Conservation (phyloP, 2,888 invertebrate genomes). For the Watsonalla cultraria region DNA sequence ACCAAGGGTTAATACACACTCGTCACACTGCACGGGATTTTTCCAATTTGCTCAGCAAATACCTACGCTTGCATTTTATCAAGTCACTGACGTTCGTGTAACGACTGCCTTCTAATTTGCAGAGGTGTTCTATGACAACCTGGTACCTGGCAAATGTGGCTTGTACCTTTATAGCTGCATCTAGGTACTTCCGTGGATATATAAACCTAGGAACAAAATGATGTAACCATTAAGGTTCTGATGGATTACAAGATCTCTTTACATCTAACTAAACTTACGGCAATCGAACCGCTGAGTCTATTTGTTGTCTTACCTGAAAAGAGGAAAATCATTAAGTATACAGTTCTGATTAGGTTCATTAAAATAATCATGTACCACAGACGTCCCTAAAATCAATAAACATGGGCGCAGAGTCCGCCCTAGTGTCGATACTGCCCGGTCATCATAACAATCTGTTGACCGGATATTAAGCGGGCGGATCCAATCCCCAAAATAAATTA, state of each 20-base stretch:
- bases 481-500: neutral
- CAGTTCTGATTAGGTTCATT: no score
- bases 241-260: no score
- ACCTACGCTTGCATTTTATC: constrained; percentile 7
- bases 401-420: no score
- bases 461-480: constrained; percentile 13
- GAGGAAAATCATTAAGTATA: constrained; percentile 8
- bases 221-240: no score
- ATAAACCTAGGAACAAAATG: no score
- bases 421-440: constrained; percentile 10
- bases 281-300: neutral
- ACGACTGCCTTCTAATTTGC: neutral
- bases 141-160: neutral
- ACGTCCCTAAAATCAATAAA: no score
- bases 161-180: no score
- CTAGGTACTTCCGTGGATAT: no score
- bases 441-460: constrained; percentile 24
- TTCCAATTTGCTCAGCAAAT: constrained; percentile 18
- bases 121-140: neutral
- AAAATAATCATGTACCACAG: no score
- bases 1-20: constrained; percentile 27
- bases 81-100: neutral
- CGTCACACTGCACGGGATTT: constrained; percentile 9
- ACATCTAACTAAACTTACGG: no score
- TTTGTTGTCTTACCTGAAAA: constrained; percentile 29